These are phyloP conservation scores for Iguana delicatissima DNA, from an alignment of 2,797 vertebrate genomes.

Conservation along the genomic window DNA sequence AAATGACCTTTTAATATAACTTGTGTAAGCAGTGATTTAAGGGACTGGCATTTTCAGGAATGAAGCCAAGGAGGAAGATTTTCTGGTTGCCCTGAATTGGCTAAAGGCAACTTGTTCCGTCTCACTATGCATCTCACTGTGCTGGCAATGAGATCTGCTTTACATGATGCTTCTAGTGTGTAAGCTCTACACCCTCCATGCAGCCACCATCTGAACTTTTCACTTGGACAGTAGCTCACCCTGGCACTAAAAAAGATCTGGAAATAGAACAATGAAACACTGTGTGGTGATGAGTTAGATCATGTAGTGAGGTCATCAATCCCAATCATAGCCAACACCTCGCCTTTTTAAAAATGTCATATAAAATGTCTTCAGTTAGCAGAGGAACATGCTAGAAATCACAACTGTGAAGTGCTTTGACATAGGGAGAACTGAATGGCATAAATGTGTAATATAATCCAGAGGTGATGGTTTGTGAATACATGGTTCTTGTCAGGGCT, in stretches of 20 bases:
- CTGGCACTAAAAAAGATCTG: neutral
- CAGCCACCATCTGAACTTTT: neutral
- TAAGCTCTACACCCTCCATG: neutral
- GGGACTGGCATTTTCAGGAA: neutral
- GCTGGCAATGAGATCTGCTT: neutral
- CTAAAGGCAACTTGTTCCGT: neutral
- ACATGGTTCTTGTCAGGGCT: neutral
- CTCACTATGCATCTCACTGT: neutral
- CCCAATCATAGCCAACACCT: neutral
- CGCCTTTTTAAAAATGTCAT: neutral
- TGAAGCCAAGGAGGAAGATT: neutral
- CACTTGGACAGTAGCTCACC: neutral
- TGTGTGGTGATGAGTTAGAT: neutral
- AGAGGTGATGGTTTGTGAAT: neutral
- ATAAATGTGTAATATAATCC: neutral
- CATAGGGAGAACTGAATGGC: neutral
- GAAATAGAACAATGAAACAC: neutral
- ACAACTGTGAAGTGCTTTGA: neutral
- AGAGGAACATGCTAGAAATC: neutral
- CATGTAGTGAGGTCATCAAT: neutral
- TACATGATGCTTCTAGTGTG: neutral
- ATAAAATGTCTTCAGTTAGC: neutral
- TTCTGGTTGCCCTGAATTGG: neutral
- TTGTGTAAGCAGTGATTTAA: neutral
- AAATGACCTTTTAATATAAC: slow-evolving; percentile 3